A percentile compares a stretch with the other conserved stretches of the same genome.
Conservation (phyloP, 1,140 invertebrate species). For the Aphis gossypii region DNA sequence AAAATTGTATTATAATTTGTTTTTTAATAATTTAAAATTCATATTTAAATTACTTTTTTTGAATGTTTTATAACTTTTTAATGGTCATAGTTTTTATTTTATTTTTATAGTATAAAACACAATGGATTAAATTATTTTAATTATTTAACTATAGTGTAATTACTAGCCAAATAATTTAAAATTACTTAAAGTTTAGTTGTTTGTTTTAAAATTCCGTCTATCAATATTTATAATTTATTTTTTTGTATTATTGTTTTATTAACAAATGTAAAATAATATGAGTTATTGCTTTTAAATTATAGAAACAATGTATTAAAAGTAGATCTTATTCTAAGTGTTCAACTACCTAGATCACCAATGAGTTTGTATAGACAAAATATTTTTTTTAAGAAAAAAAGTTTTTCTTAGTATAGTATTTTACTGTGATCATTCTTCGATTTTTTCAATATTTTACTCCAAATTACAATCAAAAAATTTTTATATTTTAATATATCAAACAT, state of each 20-base stretch:
- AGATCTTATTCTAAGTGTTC: not conserved
- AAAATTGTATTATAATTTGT: too few species aligned
- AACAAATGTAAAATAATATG: not conserved
- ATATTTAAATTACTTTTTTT: too few species aligned
- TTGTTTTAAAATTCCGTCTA: not conserved
- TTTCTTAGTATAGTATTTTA: not conserved
- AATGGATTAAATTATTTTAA: not conserved
- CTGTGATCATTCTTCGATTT: not conserved
- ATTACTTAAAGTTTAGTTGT: not conserved
- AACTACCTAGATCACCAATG: not conserved
- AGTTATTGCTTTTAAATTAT: not conserved
- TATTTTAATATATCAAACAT: not conserved
- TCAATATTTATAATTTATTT: not conserved
- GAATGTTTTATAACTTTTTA: too few species aligned
- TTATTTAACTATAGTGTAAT: not conserved
- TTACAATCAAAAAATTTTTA: not conserved
- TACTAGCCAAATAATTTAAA: not conserved
- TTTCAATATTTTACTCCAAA: not conserved
- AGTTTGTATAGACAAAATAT: not conserved
- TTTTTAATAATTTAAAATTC: too few species aligned
- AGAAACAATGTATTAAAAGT: not conserved
- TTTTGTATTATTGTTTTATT: too few species aligned
- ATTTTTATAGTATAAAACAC: not conserved
- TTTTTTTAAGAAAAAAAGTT: not conserved
- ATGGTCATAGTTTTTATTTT: not conserved